Percentiles rank a stretch among this genome's conserved stretches.
Conservation (phyloP, 1,140 invertebrate species). For the Apis florea region DNA sequence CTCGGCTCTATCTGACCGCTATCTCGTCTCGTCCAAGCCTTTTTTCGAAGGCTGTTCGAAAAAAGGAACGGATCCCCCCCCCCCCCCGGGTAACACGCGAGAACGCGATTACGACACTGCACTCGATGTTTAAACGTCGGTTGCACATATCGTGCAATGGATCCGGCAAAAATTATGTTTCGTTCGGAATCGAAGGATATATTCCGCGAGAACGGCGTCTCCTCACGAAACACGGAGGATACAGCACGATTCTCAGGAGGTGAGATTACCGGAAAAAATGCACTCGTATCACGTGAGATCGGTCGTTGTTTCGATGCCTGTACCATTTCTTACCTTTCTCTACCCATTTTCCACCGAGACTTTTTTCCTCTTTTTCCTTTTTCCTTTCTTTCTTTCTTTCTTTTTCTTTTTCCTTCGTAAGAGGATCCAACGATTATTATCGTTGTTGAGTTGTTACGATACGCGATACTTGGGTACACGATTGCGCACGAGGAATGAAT, state of each 20-base stretch:
- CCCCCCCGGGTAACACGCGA: constrained; percentile 44
- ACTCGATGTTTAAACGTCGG: background rate
- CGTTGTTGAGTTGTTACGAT: background rate
- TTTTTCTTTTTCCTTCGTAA: too few relatives aligned
- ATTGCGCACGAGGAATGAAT: background rate
- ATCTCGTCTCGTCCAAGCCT: constrained; percentile 15
- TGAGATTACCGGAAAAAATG: background rate
- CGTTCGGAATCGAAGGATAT: constrained; percentile 1
- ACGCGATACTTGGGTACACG: too few relatives aligned
- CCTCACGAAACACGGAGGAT: constrained; percentile 10
- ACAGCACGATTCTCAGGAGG: background rate
- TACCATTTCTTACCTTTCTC: background rate
- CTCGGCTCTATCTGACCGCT: constrained; percentile 8
- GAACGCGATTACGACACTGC: constrained; percentile 33
- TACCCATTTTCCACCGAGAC: background rate
- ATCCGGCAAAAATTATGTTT: constrained; percentile 18
- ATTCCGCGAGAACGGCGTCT: constrained; percentile 1
- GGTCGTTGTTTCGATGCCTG: background rate
- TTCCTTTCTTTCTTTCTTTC: background rate
- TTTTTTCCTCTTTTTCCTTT: background rate
- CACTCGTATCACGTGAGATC: background rate
- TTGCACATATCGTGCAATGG: background rate
- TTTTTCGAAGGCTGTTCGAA: background rate
- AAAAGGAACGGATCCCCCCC: constrained; percentile 13
- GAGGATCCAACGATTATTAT: background rate